phyloP scores from a whole-genome alignment of 2,113 vertebrate genomes.

The Collichthys lucidus region DNA sequence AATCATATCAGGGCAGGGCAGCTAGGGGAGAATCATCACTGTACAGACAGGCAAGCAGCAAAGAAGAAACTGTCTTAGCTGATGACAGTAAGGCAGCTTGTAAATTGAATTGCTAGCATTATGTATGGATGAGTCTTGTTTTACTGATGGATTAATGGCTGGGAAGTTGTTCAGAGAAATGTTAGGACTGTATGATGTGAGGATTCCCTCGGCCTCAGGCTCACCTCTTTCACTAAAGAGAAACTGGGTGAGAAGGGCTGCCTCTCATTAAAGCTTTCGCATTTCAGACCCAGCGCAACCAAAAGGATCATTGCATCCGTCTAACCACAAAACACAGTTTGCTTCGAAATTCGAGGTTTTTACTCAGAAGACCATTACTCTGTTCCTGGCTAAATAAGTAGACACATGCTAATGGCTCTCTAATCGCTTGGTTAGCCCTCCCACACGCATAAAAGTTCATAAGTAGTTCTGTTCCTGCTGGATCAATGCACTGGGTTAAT shows the following conservation, averaged over 20 bases:
- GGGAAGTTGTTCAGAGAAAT: conserved; percentile 33
- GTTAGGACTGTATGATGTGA: conserved; percentile 42
- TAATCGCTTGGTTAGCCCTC: conserved; percentile 20
- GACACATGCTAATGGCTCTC: conserved; percentile 28
- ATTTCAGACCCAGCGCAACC: conserved; percentile 26
- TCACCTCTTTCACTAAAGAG: conserved; percentile 55
- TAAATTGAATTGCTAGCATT: conserved; percentile 48
- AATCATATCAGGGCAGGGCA: conserved; percentile 29
- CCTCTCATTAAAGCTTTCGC: conserved; percentile 39
- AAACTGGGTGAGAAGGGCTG: conserved; percentile 26
- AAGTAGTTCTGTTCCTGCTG: conserved; percentile 34
- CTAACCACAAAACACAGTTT: neutral
- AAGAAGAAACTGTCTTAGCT: conserved; percentile 23
- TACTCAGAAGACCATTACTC: conserved; percentile 1
- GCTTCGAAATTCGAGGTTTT: conserved; percentile 8
- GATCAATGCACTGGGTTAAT: conserved; percentile 59
- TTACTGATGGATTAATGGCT: conserved; percentile 50
- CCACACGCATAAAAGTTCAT: conserved; percentile 10
- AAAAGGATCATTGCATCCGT: conserved; percentile 31
- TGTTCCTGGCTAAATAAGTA: neutral
- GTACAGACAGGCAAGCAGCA: neutral
- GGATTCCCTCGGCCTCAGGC: conserved; percentile 64
- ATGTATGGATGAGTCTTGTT: conserved; percentile 47
- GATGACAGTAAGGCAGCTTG: conserved; percentile 19
- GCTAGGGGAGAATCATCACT: conserved; percentile 9